These are phyloP conservation scores for Drosophila sproati DNA, from an alignment of 1,140 invertebrate species.

Conservation along the genomic window DNA sequence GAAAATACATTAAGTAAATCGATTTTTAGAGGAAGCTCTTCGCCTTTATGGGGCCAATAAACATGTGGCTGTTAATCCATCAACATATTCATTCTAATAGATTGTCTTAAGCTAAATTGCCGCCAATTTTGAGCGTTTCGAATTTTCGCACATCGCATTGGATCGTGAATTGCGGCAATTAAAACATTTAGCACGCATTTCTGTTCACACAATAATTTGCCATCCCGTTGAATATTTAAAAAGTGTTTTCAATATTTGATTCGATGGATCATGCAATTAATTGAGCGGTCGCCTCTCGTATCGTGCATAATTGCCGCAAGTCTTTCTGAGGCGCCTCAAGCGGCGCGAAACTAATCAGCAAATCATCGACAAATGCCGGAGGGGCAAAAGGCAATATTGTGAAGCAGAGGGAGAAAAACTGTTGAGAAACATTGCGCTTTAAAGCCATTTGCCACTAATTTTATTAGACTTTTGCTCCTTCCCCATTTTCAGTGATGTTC, in stretches of 20 bases:
- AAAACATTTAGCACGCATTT: constrained; percentile 77
- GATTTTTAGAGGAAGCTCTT: neutral
- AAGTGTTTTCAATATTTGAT: constrained; percentile 32
- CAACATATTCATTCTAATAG: constrained; percentile 38
- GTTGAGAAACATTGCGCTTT: constrained; percentile 63
- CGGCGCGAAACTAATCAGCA: constrained; percentile 74
- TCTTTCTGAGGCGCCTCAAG: constrained; percentile 52
- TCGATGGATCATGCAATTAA: constrained; percentile 47
- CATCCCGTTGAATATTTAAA: constrained; percentile 50
- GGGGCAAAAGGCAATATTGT: constrained; percentile 29
- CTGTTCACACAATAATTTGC: constrained; percentile 52
- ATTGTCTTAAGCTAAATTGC: constrained; percentile 50
- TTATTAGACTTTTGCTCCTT: constrained; percentile 60
- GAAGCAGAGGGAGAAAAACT: neutral
- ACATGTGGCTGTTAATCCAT: constrained; percentile 33
- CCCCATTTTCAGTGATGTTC: constrained; percentile 42
- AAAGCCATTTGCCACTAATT: constrained; percentile 79
- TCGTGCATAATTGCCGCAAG: constrained; percentile 22
- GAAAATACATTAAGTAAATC: too few relatives aligned
- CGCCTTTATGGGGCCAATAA: neutral
- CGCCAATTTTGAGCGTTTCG: constrained; percentile 58
- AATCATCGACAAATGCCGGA: constrained; percentile 59
- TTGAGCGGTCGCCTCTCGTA: constrained; percentile 38
- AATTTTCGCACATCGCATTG: constrained; percentile 51
- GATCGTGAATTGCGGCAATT: constrained; percentile 73